These are phyloP conservation scores for Sebastes oblongus DNA, from an alignment of 2,797 vertebrate species.

Conservation along the genomic window DNA sequence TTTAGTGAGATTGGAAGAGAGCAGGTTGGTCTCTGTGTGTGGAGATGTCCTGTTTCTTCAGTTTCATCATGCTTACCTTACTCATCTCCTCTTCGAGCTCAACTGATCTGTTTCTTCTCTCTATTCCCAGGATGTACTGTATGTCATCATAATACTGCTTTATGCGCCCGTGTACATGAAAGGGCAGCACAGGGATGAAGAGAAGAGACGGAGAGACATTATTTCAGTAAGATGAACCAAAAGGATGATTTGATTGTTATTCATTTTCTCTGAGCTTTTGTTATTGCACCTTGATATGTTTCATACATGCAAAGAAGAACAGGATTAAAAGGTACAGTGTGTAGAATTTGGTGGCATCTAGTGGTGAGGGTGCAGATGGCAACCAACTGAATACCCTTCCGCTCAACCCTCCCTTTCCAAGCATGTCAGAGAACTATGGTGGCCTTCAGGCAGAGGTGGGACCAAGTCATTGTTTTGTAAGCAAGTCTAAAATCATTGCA, in stretches of 20 bases:
- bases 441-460: too few relatives aligned
- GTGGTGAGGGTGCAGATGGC: too few relatives aligned
- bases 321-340: too few relatives aligned
- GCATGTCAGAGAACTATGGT: too few relatives aligned
- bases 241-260: neutral
- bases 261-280: neutral
- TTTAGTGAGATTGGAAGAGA: neutral
- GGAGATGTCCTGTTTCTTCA: slow-evolving; percentile 39
- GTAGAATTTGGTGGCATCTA: too few relatives aligned
- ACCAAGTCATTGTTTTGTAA: too few relatives aligned
- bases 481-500: too few relatives aligned
- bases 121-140: slow-evolving; percentile 16
- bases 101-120: slow-evolving; percentile 27
- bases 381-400: too few relatives aligned
- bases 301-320: neutral
- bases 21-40: too few relatives aligned
- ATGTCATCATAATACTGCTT: neutral
- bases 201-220: neutral
- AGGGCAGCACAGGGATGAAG: neutral
- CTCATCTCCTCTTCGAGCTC: slow-evolving; percentile 8
- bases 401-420: too few relatives aligned
- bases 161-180: neutral
- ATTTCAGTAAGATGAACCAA: neutral
- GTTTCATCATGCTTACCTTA: slow-evolving; percentile 72
- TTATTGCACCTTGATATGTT: neutral